A percentile compares a stretch with the other conserved stretches of the same genome.
Evolutionary conservation across 1,140 invertebrate species (phyloP).

Genomic region (Cotesia vestalis): DNA sequence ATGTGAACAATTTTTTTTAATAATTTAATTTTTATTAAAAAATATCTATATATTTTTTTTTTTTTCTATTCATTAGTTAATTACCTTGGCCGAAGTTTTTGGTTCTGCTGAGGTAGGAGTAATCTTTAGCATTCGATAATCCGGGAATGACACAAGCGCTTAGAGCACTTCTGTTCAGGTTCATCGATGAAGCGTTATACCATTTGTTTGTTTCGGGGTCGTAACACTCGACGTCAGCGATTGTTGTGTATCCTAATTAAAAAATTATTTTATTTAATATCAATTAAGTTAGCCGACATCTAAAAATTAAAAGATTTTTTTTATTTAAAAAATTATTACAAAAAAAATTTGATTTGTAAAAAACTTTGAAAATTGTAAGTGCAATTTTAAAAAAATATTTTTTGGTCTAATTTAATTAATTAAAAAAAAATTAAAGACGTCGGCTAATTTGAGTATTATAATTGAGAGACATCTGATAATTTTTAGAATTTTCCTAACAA

Average conservation of each 20-base stretch:
- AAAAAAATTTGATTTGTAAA: too few relatives aligned
- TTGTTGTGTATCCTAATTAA: constrained; percentile 66
- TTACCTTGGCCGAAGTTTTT: constrained; percentile 48
- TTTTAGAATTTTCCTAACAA: too few relatives aligned
- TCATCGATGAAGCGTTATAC: constrained; percentile 75
- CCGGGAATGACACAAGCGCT: constrained; percentile 84
- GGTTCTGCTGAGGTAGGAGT: constrained; percentile 59
- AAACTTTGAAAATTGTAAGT: too few relatives aligned
- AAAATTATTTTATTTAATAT: not conserved
- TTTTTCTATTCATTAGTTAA: not conserved
- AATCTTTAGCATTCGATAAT: constrained; percentile 81
- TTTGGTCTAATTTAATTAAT: too few relatives aligned
- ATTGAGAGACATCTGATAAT: too few relatives aligned
- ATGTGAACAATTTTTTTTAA: not conserved
- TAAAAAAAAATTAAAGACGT: too few relatives aligned
- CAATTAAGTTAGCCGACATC: not conserved
- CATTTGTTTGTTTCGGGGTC: constrained; percentile 75
- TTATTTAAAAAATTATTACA: too few relatives aligned
- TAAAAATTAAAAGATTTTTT: too few relatives aligned
- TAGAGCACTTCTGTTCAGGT: constrained; percentile 80
- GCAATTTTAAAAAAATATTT: too few relatives aligned
- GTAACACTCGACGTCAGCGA: constrained; percentile 78
- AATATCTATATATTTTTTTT: too few relatives aligned
- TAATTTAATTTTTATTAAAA: too few relatives aligned
- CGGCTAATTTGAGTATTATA: too few relatives aligned